phyloP scores from a whole-genome alignment of 1,140 invertebrate genomes.

The Cephus cinctus region DNA sequence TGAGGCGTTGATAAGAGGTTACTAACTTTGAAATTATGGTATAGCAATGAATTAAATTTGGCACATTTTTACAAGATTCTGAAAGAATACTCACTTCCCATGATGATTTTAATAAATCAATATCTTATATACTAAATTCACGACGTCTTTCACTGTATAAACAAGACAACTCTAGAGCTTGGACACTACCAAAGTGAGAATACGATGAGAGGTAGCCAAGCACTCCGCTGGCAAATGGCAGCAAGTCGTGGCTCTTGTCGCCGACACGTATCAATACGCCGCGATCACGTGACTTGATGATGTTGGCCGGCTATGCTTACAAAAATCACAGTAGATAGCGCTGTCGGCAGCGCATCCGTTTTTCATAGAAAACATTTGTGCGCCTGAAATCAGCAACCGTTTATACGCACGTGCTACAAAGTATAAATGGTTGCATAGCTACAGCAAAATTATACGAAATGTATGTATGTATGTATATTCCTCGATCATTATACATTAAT shows the following conservation, averaged over 20 bases:
- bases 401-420: background rate
- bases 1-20: too few species aligned
- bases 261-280: slow-evolving; percentile 53
- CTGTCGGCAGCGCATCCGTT: slow-evolving; percentile 4
- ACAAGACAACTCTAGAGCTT: slow-evolving; percentile 8
- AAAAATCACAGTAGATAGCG: too few species aligned
- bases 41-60: too few species aligned
- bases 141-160: slow-evolving; percentile 6
- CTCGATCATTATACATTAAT: background rate
- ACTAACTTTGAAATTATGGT: too few species aligned
- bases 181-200: slow-evolving; percentile 8
- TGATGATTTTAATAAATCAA: slow-evolving; percentile 15
- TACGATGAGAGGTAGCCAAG: slow-evolving; percentile 23
- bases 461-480: too few species aligned
- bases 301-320: slow-evolving; percentile 50
- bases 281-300: slow-evolving; percentile 53
- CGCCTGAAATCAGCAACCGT: slow-evolving; percentile 6
- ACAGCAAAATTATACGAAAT: background rate
- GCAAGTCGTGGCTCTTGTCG: slow-evolving; percentile 43
- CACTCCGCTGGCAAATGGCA: slow-evolving; percentile 35
- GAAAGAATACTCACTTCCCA: slow-evolving; percentile 25
- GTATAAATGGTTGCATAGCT: slow-evolving; percentile 4
- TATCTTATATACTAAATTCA: background rate
- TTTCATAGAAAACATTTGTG: slow-evolving; percentile 9
- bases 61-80: too few species aligned